These are phyloP conservation scores for Chalcosyrphus nemorum DNA, from an alignment of 2,888 invertebrate species.

Conservation along the genomic window DNA sequence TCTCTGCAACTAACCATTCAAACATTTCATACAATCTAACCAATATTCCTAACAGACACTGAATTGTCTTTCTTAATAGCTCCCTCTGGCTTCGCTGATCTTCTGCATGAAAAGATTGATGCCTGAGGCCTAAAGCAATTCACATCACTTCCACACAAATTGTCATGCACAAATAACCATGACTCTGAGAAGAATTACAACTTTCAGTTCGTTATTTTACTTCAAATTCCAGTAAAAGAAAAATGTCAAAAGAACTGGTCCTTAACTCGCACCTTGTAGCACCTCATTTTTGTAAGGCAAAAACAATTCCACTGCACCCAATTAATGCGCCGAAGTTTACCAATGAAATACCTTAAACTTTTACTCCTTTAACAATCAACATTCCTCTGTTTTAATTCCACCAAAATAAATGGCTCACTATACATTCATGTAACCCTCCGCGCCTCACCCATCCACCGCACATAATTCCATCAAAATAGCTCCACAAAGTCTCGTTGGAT, in stretches of 20 bases:
- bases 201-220: neutral
- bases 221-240: neutral
- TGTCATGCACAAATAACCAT: no score
- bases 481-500: slow-evolving; percentile 60
- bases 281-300: neutral
- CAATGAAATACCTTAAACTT: slow-evolving; percentile 48
- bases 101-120: no score
- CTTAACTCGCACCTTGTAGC: slow-evolving; percentile 26
- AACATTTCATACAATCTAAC: no score
- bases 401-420: slow-evolving; percentile 9
- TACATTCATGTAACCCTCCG: neutral
- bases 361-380: slow-evolving; percentile 49
- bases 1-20: no score
- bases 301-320: neutral
- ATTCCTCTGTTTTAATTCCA: slow-evolving; percentile 52
- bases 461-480: slow-evolving; percentile 40
- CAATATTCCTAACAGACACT: no score
- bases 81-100: no score
- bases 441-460: neutral
- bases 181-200: no score
- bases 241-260: slow-evolving; percentile 26
- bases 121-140: no score
- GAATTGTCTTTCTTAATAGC: no score
- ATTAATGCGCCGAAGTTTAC: slow-evolving; percentile 32
- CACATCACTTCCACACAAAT: no score